phyloP scores from a whole-genome alignment of 1,140 invertebrate species.

The Drosophila orosa region DNA sequence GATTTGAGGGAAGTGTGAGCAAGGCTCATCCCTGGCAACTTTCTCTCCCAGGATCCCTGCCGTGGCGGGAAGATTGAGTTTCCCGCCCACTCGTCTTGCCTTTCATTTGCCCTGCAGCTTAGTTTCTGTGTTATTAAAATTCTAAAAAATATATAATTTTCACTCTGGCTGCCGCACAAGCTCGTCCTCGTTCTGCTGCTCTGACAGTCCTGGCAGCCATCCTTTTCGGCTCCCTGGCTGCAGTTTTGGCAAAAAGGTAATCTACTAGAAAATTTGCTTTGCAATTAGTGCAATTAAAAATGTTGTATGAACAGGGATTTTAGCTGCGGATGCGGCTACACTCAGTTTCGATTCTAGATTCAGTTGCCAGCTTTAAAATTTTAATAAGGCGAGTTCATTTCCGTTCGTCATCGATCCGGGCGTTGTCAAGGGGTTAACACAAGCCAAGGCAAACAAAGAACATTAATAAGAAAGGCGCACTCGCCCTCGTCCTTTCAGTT shows the following conservation, averaged over 20 bases:
- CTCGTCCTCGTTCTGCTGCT: background rate
- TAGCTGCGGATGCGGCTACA: constrained; percentile 10
- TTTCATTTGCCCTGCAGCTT: constrained; percentile 33
- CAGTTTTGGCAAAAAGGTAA: constrained; percentile 70
- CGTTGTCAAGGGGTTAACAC: constrained; percentile 48
- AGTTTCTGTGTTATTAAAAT: constrained; percentile 71
- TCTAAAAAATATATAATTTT: constrained; percentile 77
- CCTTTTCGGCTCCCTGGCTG: constrained; percentile 37
- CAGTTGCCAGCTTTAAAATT: constrained; percentile 27
- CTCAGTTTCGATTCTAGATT: background rate
- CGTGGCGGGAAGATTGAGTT: constrained; percentile 23
- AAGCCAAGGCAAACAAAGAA: constrained; percentile 53
- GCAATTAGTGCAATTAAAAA: constrained; percentile 81
- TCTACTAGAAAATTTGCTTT: constrained; percentile 82
- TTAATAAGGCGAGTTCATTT: constrained; percentile 12
- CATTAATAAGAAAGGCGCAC: constrained; percentile 64
- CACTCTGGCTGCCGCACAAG: constrained; percentile 17
- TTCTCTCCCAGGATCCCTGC: constrained; percentile 3
- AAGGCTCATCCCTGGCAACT: constrained; percentile 5
- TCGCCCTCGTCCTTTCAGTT: constrained; percentile 35
- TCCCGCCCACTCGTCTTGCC: background rate
- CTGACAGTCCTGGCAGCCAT: constrained; percentile 18
- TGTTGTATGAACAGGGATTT: constrained; percentile 39
- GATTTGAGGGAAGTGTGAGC: constrained; percentile 49
- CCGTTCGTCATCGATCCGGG: constrained; percentile 37